These are phyloP conservation scores for Dasysyrphus albostriatus DNA, from an alignment of 2,888 invertebrate species.

Conservation along the genomic window DNA sequence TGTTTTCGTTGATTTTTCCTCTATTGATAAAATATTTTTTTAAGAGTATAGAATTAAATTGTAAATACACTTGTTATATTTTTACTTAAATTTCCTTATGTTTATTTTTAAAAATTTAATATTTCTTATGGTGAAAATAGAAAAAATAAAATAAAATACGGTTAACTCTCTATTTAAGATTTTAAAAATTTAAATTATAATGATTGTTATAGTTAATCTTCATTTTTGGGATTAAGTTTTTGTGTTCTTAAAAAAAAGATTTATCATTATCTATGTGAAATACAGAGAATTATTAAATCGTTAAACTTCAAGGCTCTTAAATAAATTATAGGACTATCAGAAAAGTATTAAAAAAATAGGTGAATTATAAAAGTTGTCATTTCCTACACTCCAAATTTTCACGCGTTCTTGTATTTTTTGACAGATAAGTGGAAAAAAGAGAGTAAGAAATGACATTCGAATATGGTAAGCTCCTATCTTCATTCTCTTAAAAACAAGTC, in stretches of 20 bases:
- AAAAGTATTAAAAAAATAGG: too few relatives aligned
- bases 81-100: conserved; percentile 5
- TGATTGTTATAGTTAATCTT: conserved; percentile 1
- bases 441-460: too few relatives aligned
- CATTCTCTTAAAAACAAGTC: too few relatives aligned
- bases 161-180: conserved; percentile 63
- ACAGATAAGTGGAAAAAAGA: too few relatives aligned
- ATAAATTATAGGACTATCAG: too few relatives aligned
- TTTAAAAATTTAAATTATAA: conserved; percentile 26
- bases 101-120: background rate
- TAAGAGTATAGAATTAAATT: background rate
- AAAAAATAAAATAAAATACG: conserved; percentile 18
- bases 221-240: conserved; percentile 16
- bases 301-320: conserved; percentile 27
- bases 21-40: background rate
- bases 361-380: too few relatives aligned
- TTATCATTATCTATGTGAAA: conserved; percentile 64
- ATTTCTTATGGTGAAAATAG: conserved; percentile 1
- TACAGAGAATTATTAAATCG: conserved; percentile 71
- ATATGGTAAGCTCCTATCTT: too few relatives aligned
- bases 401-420: too few relatives aligned
- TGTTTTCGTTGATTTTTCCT: background rate
- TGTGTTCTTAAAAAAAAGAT: conserved; percentile 15
- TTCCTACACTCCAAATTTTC: too few relatives aligned
- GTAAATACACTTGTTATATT: conserved; percentile 8